A percentile compares a stretch with the other conserved stretches of the same genome.
phyloP scores from a whole-genome alignment of 2,113 vertebrate genomes.

The Ibidorhyncha struthersii region DNA sequence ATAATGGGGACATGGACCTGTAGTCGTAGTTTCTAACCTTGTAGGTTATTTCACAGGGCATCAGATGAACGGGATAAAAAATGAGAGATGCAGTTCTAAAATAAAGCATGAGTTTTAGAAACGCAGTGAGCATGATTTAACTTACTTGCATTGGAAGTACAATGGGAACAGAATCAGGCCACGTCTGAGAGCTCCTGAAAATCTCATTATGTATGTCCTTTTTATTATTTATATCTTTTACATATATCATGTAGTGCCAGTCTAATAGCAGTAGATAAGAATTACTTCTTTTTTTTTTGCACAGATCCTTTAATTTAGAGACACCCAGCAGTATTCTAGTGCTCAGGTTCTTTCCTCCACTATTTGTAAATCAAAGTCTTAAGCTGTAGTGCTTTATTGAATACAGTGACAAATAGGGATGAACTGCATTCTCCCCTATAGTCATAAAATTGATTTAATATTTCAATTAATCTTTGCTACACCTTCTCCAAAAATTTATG shows the following conservation, averaged over 20 bases:
- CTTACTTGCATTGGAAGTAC: not conserved
- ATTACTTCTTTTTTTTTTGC: constrained; percentile 7
- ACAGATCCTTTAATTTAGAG: constrained; percentile 35
- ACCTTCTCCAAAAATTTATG: constrained; percentile 60
- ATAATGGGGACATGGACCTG: not conserved
- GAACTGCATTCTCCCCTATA: constrained; percentile 39
- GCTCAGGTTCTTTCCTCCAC: not conserved
- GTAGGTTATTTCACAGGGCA: not conserved
- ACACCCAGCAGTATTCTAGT: not conserved
- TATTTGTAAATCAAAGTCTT: constrained; percentile 67
- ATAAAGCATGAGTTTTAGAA: not conserved
- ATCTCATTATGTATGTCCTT: not conserved
- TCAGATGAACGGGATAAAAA: accelerated
- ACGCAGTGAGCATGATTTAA: not conserved
- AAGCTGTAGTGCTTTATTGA: constrained; percentile 38
- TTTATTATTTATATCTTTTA: not conserved
- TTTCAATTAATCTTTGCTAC: constrained; percentile 72
- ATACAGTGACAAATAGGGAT: constrained; percentile 50
- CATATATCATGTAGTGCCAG: not conserved
- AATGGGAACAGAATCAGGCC: not conserved
- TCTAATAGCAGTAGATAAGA: constrained; percentile 36
- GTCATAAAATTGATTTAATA: constrained; percentile 70
- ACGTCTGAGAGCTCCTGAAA: not conserved
- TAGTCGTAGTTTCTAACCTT: not conserved
- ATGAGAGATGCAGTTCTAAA: not conserved